Percentiles rank a stretch among this genome's conserved stretches.
Evolutionary conservation across 2,113 vertebrate species (phyloP).

Genomic region (Notechis scutatus): DNA sequence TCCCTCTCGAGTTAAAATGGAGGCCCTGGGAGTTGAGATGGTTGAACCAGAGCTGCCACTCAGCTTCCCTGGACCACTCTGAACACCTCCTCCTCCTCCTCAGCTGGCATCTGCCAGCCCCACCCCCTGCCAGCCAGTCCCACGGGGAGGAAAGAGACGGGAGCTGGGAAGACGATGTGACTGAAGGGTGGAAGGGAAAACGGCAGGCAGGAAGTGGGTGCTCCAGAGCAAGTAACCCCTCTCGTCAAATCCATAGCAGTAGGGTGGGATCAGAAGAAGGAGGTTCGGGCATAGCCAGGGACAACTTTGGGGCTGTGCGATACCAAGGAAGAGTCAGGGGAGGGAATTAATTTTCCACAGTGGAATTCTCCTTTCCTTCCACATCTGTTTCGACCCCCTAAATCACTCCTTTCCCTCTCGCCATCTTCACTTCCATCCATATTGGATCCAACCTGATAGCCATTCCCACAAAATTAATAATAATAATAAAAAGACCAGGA

Average conservation of each 20-base stretch:
- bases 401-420: background rate
- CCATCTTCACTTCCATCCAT: background rate
- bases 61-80: background rate
- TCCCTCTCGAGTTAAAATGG: background rate
- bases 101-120: background rate
- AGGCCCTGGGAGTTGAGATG: background rate
- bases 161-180: background rate
- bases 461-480: background rate
- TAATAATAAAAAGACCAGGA: background rate
- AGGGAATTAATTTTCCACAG: background rate
- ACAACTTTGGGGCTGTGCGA: background rate
- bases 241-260: background rate
- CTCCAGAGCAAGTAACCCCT: background rate
- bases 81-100: background rate
- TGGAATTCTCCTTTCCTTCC: background rate
- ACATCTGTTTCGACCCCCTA: accelerated
- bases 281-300: no score
- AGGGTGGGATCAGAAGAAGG: background rate
- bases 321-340: background rate
- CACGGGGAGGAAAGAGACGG: background rate
- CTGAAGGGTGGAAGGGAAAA: background rate
- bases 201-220: background rate
- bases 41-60: background rate
- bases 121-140: background rate
- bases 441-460: background rate